These are phyloP conservation scores for Melierax canorus DNA, from an alignment of 2,113 vertebrate species.

Conservation along the genomic window DNA sequence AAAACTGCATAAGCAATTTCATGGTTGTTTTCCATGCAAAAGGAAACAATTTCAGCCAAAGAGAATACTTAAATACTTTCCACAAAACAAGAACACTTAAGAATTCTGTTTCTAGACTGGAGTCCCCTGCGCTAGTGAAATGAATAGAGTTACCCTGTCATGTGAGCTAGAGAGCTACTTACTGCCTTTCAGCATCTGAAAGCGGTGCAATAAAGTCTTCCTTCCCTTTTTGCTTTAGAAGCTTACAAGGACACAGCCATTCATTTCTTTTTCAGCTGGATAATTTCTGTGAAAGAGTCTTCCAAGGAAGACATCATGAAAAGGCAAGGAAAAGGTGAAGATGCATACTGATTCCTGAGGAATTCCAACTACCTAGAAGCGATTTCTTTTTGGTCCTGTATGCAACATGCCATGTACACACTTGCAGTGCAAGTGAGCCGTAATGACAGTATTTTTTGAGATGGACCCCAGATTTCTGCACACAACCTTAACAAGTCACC, in stretches of 20 bases:
- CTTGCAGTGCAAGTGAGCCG: rapidly evolving
- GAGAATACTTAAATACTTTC: neutral
- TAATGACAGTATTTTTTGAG: neutral
- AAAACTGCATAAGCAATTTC: neutral
- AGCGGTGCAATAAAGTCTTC: neutral
- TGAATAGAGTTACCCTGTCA: neutral
- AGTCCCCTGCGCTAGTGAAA: neutral
- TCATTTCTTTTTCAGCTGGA: neutral
- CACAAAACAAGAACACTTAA: neutral
- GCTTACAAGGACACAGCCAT: neutral
- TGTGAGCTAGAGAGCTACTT: neutral
- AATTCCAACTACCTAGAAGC: neutral
- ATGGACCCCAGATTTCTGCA: neutral
- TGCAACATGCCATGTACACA: neutral
- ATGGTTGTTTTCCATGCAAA: neutral
- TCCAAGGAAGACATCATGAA: neutral
- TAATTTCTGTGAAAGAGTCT: neutral
- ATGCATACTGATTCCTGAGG: neutral
- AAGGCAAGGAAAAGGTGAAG: neutral
- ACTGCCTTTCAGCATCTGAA: neutral
- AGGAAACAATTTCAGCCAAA: neutral
- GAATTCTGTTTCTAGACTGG: neutral
- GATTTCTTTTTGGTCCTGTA: neutral
- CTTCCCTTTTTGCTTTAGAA: neutral
- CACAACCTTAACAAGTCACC: neutral